Conservation (phyloP, 1,140 invertebrate genomes). For the Lepidurus apus region DNA sequence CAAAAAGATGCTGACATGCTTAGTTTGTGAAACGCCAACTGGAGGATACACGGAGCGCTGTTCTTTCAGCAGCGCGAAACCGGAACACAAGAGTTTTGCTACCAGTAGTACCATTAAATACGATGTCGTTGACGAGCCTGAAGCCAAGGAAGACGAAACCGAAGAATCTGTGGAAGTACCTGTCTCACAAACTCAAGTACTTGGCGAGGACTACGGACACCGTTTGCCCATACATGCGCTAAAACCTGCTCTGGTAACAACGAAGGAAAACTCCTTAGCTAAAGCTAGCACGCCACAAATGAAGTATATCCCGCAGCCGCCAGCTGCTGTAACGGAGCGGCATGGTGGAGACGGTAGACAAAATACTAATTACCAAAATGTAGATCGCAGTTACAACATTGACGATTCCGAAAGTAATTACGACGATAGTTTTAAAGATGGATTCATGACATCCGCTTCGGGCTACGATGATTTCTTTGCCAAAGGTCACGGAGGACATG, state of each 20-base stretch:
- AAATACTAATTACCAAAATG: not conserved
- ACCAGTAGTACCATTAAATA: not conserved
- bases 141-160: not conserved
- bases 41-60: not conserved
- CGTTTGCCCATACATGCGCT: not conserved
- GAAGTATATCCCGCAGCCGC: not conserved
- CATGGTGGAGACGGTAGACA: not conserved
- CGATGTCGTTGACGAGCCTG: not conserved
- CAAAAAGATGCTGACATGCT: not conserved
- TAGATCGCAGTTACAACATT: not conserved
- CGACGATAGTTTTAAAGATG: not conserved
- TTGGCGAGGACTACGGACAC: not conserved
- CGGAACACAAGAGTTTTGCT: not conserved
- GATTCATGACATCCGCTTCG: not conserved
- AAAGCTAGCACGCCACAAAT: not conserved
- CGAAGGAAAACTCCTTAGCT: conserved; percentile 4
- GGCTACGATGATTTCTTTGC: not conserved
- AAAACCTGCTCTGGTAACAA: not conserved
- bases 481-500: not conserved
- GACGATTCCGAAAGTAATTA: not conserved
- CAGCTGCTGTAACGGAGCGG: not conserved
- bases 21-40: not conserved
- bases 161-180: not conserved
- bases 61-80: not conserved
- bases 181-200: not conserved